Evolutionary conservation across 1,140 invertebrate species (phyloP), one percentile per base, ranked within the genome.

Genomic region (Penaeus indicus): DNA sequence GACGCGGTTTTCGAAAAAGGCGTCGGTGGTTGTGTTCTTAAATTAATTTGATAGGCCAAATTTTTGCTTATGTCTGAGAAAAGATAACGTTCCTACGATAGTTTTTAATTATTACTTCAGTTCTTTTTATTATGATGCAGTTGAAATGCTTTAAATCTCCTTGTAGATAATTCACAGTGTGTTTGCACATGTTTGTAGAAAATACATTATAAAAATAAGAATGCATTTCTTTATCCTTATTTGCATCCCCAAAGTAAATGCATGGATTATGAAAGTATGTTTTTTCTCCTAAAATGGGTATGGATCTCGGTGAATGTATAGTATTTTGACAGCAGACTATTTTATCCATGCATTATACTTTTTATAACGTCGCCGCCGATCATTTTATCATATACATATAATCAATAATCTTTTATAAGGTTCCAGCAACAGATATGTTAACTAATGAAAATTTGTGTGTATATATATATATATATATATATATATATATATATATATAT

Each of bases 131-230:
- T 75, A 38, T 61, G 54, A 61, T 77, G 63, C 72, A 25, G 63
- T 61, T 79, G 19, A 79, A 78, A 63, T 78, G 54, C 62, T 60
- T 79, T 60, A 18, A 60, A 85, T 79, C 54, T 63, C 72, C 47
- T 38, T 86, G 85, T 86, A 86, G 60, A 86, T 86, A 86, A 54
- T 64, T 86, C 85, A 78, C 78, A 80, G 60, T 86, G 85, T 86
- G 85, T 86, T 86, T 86, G 85, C 85, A 86, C 85, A 86, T 86
- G 79, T 86, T 86, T 86, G 85, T 77, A 86, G 85, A 86, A 86
- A 86, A 86, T 86, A 86, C 54, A 86, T 79, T 79, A 38, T 22
- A 25, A 84, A 62, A 84, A 69, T 47, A 64, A n/a, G 38, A 2
- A 8, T 84, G 19, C 42, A 69, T 62, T 83, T 62, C 61, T 62